Conservation (phyloP, 2,888 invertebrate genomes). For the Tetranychus piercei region DNA sequence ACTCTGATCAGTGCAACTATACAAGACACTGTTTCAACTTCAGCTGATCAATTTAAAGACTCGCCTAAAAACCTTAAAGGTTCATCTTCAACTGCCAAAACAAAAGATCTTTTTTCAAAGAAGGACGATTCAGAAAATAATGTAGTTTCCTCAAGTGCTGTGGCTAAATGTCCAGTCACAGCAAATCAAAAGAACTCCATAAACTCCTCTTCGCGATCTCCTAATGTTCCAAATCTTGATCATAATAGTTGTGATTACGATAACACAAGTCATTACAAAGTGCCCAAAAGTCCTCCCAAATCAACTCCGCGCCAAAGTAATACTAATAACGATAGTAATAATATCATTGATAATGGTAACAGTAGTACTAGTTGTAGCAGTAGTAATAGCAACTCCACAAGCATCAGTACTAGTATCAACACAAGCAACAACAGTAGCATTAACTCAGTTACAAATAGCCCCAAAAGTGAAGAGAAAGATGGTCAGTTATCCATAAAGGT, state of each 20-base stretch:
- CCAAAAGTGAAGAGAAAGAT: background rate
- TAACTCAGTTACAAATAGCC: background rate
- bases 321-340: background rate
- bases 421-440: background rate
- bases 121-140: background rate
- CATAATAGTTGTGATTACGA: background rate
- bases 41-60: background rate
- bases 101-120: background rate
- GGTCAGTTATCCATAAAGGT: background rate
- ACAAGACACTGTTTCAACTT: background rate
- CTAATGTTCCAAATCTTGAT: background rate
- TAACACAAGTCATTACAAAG: background rate
- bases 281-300: background rate
- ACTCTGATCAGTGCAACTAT: background rate
- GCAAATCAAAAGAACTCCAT: background rate
- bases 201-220: background rate
- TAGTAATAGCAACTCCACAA: background rate
- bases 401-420: background rate
- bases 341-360: background rate
- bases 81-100: background rate
- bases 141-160: background rate
- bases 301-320: background rate
- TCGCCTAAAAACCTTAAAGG: background rate
- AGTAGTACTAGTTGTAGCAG: background rate
- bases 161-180: background rate